A percentile compares a stretch with the other conserved stretches of the same genome.
Conservation (phyloP, 1,140 invertebrate species). For the Linepithema humile region DNA sequence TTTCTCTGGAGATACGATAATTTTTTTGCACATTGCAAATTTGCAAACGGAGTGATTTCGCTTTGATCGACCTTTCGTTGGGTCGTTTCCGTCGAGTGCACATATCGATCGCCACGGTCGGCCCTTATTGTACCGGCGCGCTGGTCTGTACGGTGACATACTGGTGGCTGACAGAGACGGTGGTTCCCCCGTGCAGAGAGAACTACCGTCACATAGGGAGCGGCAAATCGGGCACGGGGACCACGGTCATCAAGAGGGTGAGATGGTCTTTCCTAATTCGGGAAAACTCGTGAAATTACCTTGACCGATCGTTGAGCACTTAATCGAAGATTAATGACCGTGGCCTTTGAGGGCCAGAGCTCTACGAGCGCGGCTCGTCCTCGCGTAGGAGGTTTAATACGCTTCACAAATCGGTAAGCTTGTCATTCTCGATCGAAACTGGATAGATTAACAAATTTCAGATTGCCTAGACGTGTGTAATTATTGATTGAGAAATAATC, state of each 20-base stretch:
- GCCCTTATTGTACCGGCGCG: constrained; percentile 78
- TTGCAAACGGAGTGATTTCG: constrained; percentile 72
- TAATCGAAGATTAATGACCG: constrained; percentile 81
- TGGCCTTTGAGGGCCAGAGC: constrained; percentile 2
- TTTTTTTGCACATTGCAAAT: constrained; percentile 4
- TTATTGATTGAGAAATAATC: not conserved
- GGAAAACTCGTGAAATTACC: constrained; percentile 80
- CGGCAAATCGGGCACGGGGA: constrained; percentile 15
- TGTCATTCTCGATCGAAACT: not conserved
- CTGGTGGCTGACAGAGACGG: constrained; percentile 77
- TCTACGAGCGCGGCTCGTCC: not conserved
- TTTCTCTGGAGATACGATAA: not conserved
- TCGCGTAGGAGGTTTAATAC: not conserved
- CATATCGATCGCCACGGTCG: constrained; percentile 80
- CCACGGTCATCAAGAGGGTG: constrained; percentile 46
- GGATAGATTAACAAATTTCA: not conserved
- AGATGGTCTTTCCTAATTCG: constrained; percentile 76
- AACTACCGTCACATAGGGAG: constrained; percentile 21
- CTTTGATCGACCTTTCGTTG: constrained; percentile 78
- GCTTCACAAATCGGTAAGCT: not conserved
- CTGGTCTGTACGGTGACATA: constrained; percentile 82
- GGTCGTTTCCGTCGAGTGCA: constrained; percentile 79
- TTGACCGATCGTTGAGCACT: constrained; percentile 79
- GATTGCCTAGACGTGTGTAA: not conserved
- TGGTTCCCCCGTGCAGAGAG: constrained; percentile 61